Evolutionary conservation across 2,888 invertebrate genomes (phyloP), one percentile per base, ranked within the genome.

Genomic region (Hypomecis punctinalis): DNA sequence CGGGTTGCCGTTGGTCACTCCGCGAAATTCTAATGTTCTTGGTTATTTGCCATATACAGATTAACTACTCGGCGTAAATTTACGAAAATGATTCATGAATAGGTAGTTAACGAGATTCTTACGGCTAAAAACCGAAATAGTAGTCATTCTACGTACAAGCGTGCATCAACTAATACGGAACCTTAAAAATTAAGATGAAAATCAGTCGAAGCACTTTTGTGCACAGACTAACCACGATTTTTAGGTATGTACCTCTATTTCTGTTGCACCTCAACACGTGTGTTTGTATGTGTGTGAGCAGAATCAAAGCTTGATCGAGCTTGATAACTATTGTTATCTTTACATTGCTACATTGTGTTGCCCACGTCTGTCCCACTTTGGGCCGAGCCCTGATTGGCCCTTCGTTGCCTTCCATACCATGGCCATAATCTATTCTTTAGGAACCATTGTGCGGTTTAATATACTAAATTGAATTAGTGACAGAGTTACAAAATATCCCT

Each of bases 361-460:
- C 86, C 87, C 84, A 88, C 88, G 83, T 79, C 71, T 77, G 81
- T 77, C 77, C 84, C 77, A 85, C 78, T 75, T 79, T 69, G 59
- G 63, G 52, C 56, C 43, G 42, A 66, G 67, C 71, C 71, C 70
- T 63, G 77, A 81, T 84, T 80, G 82, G 80, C 83, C 83, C 84
- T 84, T 83, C 80, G 77, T 83, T 45, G 23, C 23, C 53, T 49
- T 10, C 56, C 39, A 51, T 23, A 37, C 55, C 55, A 52, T 45
- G 55, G 42, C 33, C 48, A 40, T 54, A 46, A 37, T 47, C 37
- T 49, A 49, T 72, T 74, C 73, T 81, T 77, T 70, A 75, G 69
- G 68, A 37, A 9, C 8, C 0, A 51, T 48, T 35, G 48, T 37
- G 9, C 5, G 47, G n/a, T 35, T 35, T 48, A 48, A 48, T 48